phyloP scores from a whole-genome alignment of 2,888 invertebrate species.

The Phrixothrix hirtus region DNA sequence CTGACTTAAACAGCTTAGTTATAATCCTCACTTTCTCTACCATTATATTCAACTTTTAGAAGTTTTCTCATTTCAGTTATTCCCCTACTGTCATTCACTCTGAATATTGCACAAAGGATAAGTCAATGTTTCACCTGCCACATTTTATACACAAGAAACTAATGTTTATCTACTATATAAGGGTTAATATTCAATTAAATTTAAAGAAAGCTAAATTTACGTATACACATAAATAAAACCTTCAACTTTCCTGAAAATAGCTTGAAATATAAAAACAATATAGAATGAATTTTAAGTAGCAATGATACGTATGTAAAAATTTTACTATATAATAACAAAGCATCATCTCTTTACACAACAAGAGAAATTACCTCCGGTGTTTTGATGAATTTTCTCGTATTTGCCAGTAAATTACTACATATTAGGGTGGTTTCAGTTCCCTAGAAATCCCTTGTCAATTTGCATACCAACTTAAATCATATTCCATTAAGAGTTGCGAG shows the following conservation, averaged over 20 bases:
- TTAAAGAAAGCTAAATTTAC: too few species aligned
- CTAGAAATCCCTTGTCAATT: conserved; percentile 16
- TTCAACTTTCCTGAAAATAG: too few species aligned
- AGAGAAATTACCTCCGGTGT: conserved; percentile 22
- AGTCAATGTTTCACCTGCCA: neutral
- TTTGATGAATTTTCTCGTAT: conserved; percentile 27
- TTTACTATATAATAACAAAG: conserved; percentile 16
- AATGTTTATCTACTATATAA: too few species aligned
- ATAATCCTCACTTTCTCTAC: conserved; percentile 46
- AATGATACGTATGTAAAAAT: conserved; percentile 10
- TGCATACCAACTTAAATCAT: conserved; percentile 18
- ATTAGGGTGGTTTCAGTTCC: conserved; percentile 17
- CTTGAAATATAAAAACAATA: too few species aligned
- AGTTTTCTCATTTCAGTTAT: conserved; percentile 46
- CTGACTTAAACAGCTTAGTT: conserved; percentile 46
- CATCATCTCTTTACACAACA: conserved; percentile 24
- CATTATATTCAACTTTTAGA: conserved; percentile 45
- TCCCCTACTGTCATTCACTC: conserved; percentile 31
- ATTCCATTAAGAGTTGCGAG: conserved; percentile 6
- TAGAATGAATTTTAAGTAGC: too few species aligned
- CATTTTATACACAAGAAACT: too few species aligned
- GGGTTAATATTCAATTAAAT: too few species aligned
- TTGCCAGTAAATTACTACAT: conserved; percentile 21
- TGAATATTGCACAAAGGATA: conserved; percentile 14
- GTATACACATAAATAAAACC: too few species aligned